Evolutionary conservation across 1,140 invertebrate species (phyloP).

Genomic region (Calosoma granatense): DNA sequence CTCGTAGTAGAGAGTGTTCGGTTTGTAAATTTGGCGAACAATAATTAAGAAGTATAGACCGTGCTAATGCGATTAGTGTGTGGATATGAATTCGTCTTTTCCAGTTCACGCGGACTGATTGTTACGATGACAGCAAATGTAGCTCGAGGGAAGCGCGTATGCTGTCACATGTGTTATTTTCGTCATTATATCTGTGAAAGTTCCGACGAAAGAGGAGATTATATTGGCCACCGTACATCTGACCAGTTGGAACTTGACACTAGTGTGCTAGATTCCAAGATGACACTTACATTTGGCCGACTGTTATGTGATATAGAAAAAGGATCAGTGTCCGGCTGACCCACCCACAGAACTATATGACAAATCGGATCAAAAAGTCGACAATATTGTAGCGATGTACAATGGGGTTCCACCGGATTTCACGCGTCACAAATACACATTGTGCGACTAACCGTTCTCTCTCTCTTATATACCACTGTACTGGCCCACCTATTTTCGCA

Average conservation of each 20-base stretch:
- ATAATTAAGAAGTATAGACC: conserved; percentile 19
- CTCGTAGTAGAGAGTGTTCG: not conserved
- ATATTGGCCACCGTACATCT: conserved; percentile 26
- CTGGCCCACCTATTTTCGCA: not conserved
- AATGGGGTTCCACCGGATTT: conserved; percentile 26
- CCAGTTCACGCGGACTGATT: conserved; percentile 26
- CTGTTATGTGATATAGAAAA: conserved; percentile 31
- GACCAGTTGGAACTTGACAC: conserved; percentile 5
- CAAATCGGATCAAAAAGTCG: conserved; percentile 38
- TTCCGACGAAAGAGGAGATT: conserved; percentile 30
- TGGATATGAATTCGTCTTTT: conserved; percentile 21
- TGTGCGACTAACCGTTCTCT: not conserved
- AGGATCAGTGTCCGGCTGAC: conserved; percentile 27
- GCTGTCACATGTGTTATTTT: conserved; percentile 33
- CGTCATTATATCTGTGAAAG: conserved; percentile 30
- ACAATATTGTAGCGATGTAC: conserved; percentile 34
- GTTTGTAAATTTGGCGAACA: conserved; percentile 12
- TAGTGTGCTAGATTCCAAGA: too few relatives aligned
- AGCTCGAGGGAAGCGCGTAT: conserved; percentile 25
- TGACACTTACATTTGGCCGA: conserved; percentile 5
- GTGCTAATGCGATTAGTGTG: conserved; percentile 24
- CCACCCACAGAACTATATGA: conserved; percentile 33
- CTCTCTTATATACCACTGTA: not conserved
- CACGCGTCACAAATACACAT: conserved; percentile 14
- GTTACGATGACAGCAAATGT: conserved; percentile 33